phyloP scores from a whole-genome alignment of 2,888 invertebrate species.

The Caenorhabditis sulstoni region DNA sequence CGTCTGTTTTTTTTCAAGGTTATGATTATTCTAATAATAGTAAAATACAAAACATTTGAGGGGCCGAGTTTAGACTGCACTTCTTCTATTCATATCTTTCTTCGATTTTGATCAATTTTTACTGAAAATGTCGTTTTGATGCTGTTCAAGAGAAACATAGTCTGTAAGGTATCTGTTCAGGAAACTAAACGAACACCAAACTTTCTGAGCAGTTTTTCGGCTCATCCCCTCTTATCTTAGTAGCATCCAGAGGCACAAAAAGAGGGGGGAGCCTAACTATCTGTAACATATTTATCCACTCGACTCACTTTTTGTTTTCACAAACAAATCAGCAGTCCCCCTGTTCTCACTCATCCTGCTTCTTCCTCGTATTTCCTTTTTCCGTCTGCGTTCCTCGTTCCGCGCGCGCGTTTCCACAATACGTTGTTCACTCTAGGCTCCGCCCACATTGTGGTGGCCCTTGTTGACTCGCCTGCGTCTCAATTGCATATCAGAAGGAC shows the following conservation, averaged over 20 bases:
- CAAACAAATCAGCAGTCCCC: conserved; percentile 21
- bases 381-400: not conserved
- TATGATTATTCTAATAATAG: too few species aligned
- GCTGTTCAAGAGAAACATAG: too few species aligned
- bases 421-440: conserved; percentile 12
- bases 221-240: too few species aligned
- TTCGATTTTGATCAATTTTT: too few species aligned
- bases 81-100: too few species aligned
- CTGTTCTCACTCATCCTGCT: conserved; percentile 2
- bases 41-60: too few species aligned
- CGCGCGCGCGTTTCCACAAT: conserved; percentile 6
- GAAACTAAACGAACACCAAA: too few species aligned
- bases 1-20: too few species aligned
- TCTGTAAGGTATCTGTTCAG: too few species aligned
- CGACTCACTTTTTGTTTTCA: conserved; percentile 21
- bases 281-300: conserved; percentile 18
- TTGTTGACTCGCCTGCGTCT: conserved; percentile 18
- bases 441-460: not conserved
- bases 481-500: conserved; percentile 5
- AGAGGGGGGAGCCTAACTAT: conserved; percentile 5
- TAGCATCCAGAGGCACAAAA: not conserved
- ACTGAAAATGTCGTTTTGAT: too few species aligned
- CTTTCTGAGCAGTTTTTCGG: too few species aligned
- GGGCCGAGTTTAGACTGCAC: too few species aligned
- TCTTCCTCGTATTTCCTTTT: conserved; percentile 5